phyloP scores from a whole-genome alignment of 2,113 vertebrate genomes.

The Protobothrops flavoviridis region DNA sequence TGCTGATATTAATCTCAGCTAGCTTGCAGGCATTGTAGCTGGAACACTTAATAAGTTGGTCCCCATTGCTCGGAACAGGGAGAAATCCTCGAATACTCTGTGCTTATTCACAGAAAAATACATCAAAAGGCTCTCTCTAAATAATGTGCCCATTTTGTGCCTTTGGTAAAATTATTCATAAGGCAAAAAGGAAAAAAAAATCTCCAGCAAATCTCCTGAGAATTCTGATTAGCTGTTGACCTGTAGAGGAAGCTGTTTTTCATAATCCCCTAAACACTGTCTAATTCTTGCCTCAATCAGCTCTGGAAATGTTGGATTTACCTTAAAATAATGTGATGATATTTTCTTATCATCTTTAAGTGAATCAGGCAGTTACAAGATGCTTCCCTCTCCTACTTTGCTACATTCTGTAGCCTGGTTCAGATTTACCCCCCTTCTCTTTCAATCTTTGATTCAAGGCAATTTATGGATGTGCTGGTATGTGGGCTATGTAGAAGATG shows the following conservation, averaged over 20 bases:
- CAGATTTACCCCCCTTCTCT: conserved; percentile 56
- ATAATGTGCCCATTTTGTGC: conserved; percentile 93
- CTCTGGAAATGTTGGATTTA: conserved; percentile 79
- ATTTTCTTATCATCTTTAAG: conserved; percentile 77
- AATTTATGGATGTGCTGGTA: conserved; percentile 60
- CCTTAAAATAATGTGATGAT: conserved; percentile 86
- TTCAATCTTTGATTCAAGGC: conserved; percentile 72
- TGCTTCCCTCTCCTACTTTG: conserved; percentile 70
- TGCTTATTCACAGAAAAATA: conserved; percentile 92
- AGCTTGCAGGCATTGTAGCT: conserved; percentile 99
- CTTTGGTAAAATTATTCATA: conserved; percentile 99
- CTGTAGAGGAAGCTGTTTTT: conserved; percentile 92
- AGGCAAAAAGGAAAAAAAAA: conserved; percentile 81
- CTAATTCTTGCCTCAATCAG: conserved; percentile 82
- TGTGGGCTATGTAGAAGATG: conserved; percentile 3
- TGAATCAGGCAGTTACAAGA: conserved; percentile 75
- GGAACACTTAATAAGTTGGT: conserved; percentile 99
- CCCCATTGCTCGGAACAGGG: conserved; percentile 91
- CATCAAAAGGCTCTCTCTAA: conserved; percentile 98
- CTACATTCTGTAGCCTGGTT: conserved; percentile 65
- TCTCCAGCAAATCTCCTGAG: conserved; percentile 91
- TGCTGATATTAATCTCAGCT: conserved; percentile 99
- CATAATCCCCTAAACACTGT: conserved; percentile 91
- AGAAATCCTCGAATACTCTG: conserved; percentile 95
- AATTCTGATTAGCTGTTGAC: conserved; percentile 99